Evolutionary conservation across 1,140 invertebrate genomes (phyloP).

Genomic region (Rhynchophorus ferrugineus): DNA sequence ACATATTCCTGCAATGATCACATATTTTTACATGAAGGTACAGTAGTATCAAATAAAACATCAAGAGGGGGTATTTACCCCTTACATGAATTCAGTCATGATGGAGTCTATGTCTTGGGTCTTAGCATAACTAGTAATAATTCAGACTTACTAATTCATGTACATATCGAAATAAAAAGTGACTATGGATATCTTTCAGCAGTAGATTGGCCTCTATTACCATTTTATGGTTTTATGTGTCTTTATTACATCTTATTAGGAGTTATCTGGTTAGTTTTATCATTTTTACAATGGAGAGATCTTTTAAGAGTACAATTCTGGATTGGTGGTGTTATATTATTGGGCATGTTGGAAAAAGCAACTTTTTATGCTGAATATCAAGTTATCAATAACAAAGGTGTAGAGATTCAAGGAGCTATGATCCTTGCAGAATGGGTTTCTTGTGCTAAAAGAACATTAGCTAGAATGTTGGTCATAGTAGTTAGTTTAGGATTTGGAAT

Average conservation of each 20-base stretch:
- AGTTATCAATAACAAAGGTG: slow-evolving; percentile 66
- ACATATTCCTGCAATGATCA: slow-evolving; percentile 32
- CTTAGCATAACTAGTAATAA: slow-evolving; percentile 32
- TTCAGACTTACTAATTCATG: slow-evolving; percentile 42
- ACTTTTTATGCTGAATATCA: slow-evolving; percentile 87
- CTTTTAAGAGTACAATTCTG: slow-evolving; percentile 91
- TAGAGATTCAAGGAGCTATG: slow-evolving; percentile 58
- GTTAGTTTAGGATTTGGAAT: slow-evolving; percentile 92
- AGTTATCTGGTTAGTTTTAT: slow-evolving; percentile 76
- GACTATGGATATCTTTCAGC: slow-evolving; percentile 66
- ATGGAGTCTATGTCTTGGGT: slow-evolving; percentile 51
- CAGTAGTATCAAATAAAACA: slow-evolving; percentile 18
- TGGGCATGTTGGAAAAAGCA: slow-evolving; percentile 80
- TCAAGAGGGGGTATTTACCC: slow-evolving; percentile 29
- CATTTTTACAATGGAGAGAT: slow-evolving; percentile 81
- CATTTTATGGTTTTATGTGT: slow-evolving; percentile 89
- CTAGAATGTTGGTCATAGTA: slow-evolving; percentile 88
- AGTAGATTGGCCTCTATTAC: slow-evolving; percentile 62
- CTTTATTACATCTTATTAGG: slow-evolving; percentile 76
- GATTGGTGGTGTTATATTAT: slow-evolving; percentile 82
- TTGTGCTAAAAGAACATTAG: slow-evolving; percentile 79
- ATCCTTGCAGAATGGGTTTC: slow-evolving; percentile 82
- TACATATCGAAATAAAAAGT: slow-evolving; percentile 58
- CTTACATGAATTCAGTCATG: slow-evolving; percentile 41
- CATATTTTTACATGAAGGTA: slow-evolving; percentile 29